A percentile compares a stretch with the other conserved stretches of the same genome.
Evolutionary conservation across 2,113 vertebrate species (phyloP).

Genomic region (Catharus minimus): DNA sequence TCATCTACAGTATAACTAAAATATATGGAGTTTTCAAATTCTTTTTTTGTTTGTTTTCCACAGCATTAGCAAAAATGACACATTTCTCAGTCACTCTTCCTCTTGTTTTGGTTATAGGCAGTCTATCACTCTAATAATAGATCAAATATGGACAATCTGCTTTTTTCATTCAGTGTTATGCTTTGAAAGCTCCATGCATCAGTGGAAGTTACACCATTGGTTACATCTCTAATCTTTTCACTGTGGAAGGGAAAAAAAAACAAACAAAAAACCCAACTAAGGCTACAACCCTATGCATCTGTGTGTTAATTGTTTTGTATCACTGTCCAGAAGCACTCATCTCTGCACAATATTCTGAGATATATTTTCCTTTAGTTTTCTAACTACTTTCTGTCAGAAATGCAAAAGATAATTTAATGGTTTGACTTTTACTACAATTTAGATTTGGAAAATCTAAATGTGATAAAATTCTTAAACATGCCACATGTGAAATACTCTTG

Average conservation of each 20-base stretch:
- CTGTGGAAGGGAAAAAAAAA: accelerated
- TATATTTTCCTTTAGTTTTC: neutral
- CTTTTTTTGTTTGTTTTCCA: neutral
- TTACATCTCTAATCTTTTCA: neutral
- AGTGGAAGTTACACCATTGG: neutral
- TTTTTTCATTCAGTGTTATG: constrained; percentile 13
- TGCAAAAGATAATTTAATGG: neutral
- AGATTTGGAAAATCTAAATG: neutral
- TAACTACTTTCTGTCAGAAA: neutral
- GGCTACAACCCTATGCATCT: neutral
- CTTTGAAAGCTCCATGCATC: constrained; percentile 1
- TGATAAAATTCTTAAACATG: neutral
- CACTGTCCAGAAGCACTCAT: neutral
- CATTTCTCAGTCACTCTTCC: neutral
- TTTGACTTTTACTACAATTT: neutral
- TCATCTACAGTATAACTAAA: neutral
- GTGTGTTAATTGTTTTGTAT: neutral
- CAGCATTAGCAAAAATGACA: neutral
- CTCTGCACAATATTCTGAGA: neutral
- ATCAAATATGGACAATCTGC: neutral
- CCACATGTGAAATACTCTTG: neutral
- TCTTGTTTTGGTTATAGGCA: neutral
- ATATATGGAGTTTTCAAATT: neutral
- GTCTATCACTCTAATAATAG: neutral
- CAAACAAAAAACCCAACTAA: neutral